These are phyloP conservation scores for Ostrea denselamellosa DNA, from an alignment of 1,140 invertebrate species.

Conservation along the genomic window DNA sequence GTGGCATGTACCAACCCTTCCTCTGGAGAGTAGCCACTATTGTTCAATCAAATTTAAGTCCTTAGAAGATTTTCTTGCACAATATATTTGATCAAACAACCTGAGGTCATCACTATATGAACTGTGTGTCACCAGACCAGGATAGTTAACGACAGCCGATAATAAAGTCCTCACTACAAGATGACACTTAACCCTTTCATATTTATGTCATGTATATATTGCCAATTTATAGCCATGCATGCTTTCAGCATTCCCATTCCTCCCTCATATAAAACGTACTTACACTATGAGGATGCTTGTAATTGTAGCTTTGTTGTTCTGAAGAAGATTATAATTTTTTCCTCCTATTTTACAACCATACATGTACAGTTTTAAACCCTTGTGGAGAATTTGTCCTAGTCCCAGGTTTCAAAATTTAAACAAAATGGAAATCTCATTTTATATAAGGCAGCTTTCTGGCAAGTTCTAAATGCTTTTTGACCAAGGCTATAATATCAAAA, in stretches of 20 bases:
- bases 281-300: neutral
- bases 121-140: neutral
- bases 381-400: too few relatives aligned
- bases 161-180: slow-evolving; percentile 2
- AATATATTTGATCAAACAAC: neutral
- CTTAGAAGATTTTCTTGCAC: too few relatives aligned
- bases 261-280: neutral
- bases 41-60: too few relatives aligned
- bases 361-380: too few relatives aligned
- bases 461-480: too few relatives aligned
- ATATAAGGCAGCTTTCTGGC: too few relatives aligned
- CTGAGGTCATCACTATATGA: neutral
- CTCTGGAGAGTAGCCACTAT: too few relatives aligned
- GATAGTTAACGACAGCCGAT: neutral
- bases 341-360: too few relatives aligned
- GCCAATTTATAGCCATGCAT: slow-evolving; percentile 6
- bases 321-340: neutral
- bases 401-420: too few relatives aligned
- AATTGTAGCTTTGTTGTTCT: neutral
- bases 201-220: neutral
- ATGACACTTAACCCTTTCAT: slow-evolving; percentile 3
- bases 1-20: too few relatives aligned
- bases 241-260: neutral
- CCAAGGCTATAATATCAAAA: too few relatives aligned
- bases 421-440: too few relatives aligned